A percentile compares a stretch with the other conserved stretches of the same genome.
Evolutionary conservation across 1,140 invertebrate genomes (phyloP).

Genomic region (Leptonema lineaticorne): DNA sequence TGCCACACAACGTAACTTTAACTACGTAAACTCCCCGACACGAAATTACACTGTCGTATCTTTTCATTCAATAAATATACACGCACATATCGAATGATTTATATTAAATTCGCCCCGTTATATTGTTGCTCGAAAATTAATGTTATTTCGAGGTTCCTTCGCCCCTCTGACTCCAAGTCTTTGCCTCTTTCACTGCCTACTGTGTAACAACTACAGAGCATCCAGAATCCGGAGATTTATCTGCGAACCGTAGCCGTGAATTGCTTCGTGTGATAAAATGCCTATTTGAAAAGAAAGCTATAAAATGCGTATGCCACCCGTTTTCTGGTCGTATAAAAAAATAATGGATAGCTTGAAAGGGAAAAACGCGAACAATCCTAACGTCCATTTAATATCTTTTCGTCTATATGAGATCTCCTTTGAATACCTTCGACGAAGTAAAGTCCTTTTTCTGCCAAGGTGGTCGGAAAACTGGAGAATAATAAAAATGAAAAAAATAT

Average conservation of each 20-base stretch:
- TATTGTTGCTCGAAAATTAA: background rate
- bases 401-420: slow-evolving; percentile 1
- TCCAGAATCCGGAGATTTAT: background rate
- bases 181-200: no score
- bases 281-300: background rate
- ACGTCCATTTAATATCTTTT: slow-evolving; percentile 22
- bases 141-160: no score
- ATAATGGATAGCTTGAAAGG: background rate
- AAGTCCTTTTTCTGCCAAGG: background rate
- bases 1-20: background rate
- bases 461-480: background rate
- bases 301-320: background rate
- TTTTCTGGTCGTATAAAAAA: background rate
- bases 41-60: no score
- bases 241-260: background rate
- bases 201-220: no score
- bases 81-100: no score
- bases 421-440: background rate
- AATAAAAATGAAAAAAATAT: background rate
- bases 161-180: no score
- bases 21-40: background rate
- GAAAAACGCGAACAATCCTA: slow-evolving; percentile 19
- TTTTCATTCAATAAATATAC: no score
- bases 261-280: background rate
- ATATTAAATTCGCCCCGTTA: no score